Evolutionary conservation across 2,888 invertebrate genomes (phyloP).

Genomic region (Amorpha juglandis): DNA sequence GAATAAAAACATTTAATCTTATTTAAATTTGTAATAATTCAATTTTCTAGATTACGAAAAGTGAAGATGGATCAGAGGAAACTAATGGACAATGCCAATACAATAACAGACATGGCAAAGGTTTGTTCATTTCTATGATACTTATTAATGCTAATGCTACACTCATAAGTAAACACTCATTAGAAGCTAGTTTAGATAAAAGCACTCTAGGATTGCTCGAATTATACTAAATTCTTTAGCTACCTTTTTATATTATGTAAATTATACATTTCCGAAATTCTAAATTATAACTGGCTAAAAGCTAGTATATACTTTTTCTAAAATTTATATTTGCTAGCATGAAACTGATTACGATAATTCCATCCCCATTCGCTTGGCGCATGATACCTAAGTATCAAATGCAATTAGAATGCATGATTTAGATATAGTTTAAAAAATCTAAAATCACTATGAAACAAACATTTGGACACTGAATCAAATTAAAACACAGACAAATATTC

Average conservation of each 20-base stretch:
- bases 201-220: slow-evolving; percentile 49
- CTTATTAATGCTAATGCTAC: slow-evolving; percentile 63
- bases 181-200: slow-evolving; percentile 58
- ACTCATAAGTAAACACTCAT: slow-evolving; percentile 71
- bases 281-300: background rate
- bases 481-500: slow-evolving; percentile 35
- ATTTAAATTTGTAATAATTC: background rate
- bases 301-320: background rate
- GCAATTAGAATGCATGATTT: slow-evolving; percentile 39
- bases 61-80: slow-evolving; percentile 99
- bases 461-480: background rate
- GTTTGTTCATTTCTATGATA: slow-evolving; percentile 83
- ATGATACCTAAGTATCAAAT: slow-evolving; percentile 41
- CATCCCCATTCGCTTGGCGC: slow-evolving; percentile 55
- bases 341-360: slow-evolving; percentile 35
- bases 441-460: background rate
- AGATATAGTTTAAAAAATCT: slow-evolving; percentile 25
- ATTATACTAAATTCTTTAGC: slow-evolving; percentile 22
- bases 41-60: slow-evolving; percentile 94
- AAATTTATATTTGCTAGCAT: slow-evolving; percentile 32
- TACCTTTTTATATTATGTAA: background rate
- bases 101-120: slow-evolving; percentile 99
- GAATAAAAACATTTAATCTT: background rate
- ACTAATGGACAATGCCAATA: slow-evolving; percentile 99
- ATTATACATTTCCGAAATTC: background rate